Evolutionary conservation across 2,888 invertebrate species (phyloP), one percentile per base, ranked within the genome.

Genomic region (Acleris laterana): DNA sequence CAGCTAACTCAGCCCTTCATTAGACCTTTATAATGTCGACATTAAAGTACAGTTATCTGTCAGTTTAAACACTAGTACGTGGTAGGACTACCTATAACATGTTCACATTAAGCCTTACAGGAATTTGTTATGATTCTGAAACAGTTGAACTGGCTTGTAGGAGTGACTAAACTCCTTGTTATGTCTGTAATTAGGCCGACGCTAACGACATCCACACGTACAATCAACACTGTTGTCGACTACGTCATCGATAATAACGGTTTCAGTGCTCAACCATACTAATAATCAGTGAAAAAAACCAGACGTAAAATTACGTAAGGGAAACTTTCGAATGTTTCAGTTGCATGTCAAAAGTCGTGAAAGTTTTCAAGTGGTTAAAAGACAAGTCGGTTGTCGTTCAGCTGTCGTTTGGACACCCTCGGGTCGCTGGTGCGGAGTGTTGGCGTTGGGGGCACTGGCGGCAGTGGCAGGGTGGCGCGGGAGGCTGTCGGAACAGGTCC

Each of bases 401-500:
- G 61, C 61, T 65, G 60, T 65, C 61, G 56, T 56, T 61, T 5
- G 17, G 65, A 65, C 56, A 61, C 65, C 32, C 63, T 59, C 57
- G 52, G 62, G 51, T 73, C 72, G 70, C 70, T 68, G 70, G 72
- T 69, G 69, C 63, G 73, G 66, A 72, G 75, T 46, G 66, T 48
- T 66, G 61, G 65, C 48, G 25, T 6, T 25, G 0, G 25, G 46
- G 32, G 20, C 48, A 73, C 70, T 72, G 74, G 75, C 71, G 72
- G 72, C 75, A 72, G 63, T 61, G 64, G 69, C 62, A 68, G 60
- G 65, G 70, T 65, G 72, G 75, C 73, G 82, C 83, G 84, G 85
- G 85, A 83, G 86, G 85, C 84, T 85, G 83, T 71, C 69, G 82
- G 88, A 88, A 89, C 89, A 82, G 90, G 90, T 88, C 89, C 83